These are phyloP conservation scores for Ashinkailepas kermadecensis DNA, from an alignment of 2,888 invertebrate genomes.

Conservation along the genomic window DNA sequence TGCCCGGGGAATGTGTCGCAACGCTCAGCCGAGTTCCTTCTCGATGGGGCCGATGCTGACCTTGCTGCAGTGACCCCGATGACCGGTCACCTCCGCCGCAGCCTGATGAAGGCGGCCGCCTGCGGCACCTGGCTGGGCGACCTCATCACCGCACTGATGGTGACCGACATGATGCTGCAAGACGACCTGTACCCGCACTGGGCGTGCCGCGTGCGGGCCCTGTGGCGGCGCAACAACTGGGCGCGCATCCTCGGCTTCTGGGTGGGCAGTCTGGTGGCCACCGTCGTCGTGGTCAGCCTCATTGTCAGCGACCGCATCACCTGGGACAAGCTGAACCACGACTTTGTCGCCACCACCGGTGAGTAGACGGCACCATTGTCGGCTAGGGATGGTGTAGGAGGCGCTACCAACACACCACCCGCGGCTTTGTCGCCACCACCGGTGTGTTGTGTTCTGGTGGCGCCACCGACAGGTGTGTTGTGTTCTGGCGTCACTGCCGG, in stretches of 20 bases:
- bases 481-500: too few relatives aligned
- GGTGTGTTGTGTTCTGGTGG: too few relatives aligned
- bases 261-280: constrained; percentile 43
- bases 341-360: constrained; percentile 46
- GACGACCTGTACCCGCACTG: constrained; percentile 48
- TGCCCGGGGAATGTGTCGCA: too few relatives aligned
- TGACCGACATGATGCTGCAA: constrained; percentile 50
- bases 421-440: neutral
- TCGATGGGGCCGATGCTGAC: too few relatives aligned
- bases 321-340: constrained; percentile 47
- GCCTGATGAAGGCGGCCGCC: constrained; percentile 48
- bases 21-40: too few relatives aligned
- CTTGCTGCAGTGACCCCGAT: too few relatives aligned
- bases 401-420: too few relatives aligned
- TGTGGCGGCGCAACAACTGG: constrained; percentile 43
- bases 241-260: constrained; percentile 48
- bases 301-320: constrained; percentile 47
- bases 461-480: too few relatives aligned
- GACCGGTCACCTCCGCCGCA: constrained; percentile 26
- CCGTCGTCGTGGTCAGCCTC: constrained; percentile 44
- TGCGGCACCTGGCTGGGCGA: constrained; percentile 50
- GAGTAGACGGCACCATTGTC: neutral
- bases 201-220: constrained; percentile 39
- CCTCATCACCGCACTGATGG: constrained; percentile 49
- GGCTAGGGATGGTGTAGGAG: too few relatives aligned